Evolutionary conservation across 2,888 invertebrate genomes (phyloP).

Genomic region (Nephrotoma flavescens): DNA sequence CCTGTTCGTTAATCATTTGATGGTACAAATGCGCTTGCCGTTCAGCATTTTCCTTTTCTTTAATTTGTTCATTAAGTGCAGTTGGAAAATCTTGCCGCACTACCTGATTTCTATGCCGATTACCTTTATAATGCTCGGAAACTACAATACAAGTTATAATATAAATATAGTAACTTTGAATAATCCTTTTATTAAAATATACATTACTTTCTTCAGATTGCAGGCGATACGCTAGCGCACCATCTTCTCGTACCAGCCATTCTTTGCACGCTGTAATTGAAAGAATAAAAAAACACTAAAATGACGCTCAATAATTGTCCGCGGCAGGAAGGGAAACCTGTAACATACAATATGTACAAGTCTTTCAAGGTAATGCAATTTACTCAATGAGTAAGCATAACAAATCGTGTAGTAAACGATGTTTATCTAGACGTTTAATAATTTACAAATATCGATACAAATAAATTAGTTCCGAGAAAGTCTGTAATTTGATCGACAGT

Average conservation of each 20-base stretch:
- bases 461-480: background rate
- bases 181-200: background rate
- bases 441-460: background rate
- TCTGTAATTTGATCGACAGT: background rate
- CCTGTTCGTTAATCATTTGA: conserved; percentile 47
- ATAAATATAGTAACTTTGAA: background rate
- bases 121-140: conserved; percentile 59
- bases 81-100: conserved; percentile 65
- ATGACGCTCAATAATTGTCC: background rate
- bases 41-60: conserved; percentile 49
- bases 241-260: conserved; percentile 73
- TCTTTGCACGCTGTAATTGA: conserved; percentile 54
- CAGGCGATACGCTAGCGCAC: conserved; percentile 62
- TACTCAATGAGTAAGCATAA: background rate
- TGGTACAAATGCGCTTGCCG: conserved; percentile 45
- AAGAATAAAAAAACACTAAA: conserved; percentile 3
- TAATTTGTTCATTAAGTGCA: conserved; percentile 56
- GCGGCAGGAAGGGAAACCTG: background rate
- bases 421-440: background rate
- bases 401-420: background rate
- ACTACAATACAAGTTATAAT: conserved; percentile 32
- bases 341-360: background rate
- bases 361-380: background rate
- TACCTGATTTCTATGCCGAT: conserved; percentile 57
- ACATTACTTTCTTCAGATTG: conserved; percentile 64